These are phyloP conservation scores for Hyles lineata DNA, from an alignment of 2,888 invertebrate genomes.

Conservation along the genomic window DNA sequence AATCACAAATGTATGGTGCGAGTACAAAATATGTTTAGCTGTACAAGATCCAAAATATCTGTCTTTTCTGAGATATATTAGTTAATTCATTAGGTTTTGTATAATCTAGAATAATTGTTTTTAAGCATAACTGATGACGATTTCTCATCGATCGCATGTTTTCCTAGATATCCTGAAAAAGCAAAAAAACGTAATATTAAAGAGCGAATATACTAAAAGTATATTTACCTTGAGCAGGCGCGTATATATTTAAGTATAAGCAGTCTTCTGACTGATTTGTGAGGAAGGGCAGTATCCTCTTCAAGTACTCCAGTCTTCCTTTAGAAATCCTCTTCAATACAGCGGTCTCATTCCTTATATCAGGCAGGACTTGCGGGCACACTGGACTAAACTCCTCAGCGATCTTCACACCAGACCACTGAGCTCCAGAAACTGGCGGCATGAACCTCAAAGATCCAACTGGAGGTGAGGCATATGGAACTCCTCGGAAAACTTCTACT, in stretches of 20 bases:
- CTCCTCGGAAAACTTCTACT: slow-evolving; percentile 96
- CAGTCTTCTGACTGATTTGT: slow-evolving; percentile 98
- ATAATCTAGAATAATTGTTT: too few species aligned
- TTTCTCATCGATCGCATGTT: too few species aligned
- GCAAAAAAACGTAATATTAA: background rate
- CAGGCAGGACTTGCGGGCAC: slow-evolving; percentile 95
- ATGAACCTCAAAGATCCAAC: slow-evolving; percentile 95
- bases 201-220: background rate
- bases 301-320: slow-evolving; percentile 94
- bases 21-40: too few species aligned
- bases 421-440: slow-evolving; percentile 97
- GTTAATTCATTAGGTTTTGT: too few species aligned
- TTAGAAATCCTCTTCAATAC: slow-evolving; percentile 94
- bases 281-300: slow-evolving; percentile 93
- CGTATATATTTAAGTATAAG: slow-evolving; percentile 97
- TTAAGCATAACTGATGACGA: too few species aligned
- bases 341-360: slow-evolving; percentile 93
- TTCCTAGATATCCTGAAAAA: too few species aligned
- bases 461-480: slow-evolving; percentile 97
- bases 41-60: too few species aligned
- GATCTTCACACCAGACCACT: slow-evolving; percentile 95
- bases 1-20: too few species aligned
- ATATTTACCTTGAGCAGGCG: slow-evolving; percentile 95
- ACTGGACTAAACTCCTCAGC: slow-evolving; percentile 95
- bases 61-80: too few species aligned